A percentile compares a stretch with the other conserved stretches of the same genome.
Conservation (phyloP, 2,888 invertebrate genomes). For the Athripsodes cinereus region DNA sequence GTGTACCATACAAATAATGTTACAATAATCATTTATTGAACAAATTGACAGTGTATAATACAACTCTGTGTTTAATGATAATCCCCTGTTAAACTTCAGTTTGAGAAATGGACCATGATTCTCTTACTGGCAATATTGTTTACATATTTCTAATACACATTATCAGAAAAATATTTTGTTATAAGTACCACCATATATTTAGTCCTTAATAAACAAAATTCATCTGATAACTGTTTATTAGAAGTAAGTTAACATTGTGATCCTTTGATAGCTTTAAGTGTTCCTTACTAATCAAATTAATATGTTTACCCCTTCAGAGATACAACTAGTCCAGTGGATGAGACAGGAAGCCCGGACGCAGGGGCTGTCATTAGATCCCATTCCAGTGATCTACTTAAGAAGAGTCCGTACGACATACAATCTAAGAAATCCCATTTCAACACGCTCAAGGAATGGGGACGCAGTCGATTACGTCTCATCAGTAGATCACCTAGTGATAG, state of each 20-base stretch:
- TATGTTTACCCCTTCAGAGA: slow-evolving; percentile 38
- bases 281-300: slow-evolving; percentile 36
- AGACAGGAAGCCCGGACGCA: slow-evolving; percentile 48
- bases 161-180: too few relatives aligned
- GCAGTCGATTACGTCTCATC: slow-evolving; percentile 68
- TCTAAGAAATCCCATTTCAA: slow-evolving; percentile 62
- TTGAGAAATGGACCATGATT: neutral
- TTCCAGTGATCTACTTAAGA: slow-evolving; percentile 70
- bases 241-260: neutral
- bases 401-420: slow-evolving; percentile 53
- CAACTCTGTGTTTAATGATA: slow-evolving; percentile 20
- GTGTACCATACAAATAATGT: slow-evolving; percentile 20
- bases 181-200: neutral
- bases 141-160: neutral
- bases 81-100: neutral
- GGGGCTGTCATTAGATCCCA: slow-evolving; percentile 58
- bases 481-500: slow-evolving; percentile 56
- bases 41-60: slow-evolving; percentile 15
- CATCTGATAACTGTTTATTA: neutral
- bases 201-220: neutral
- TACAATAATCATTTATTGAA: neutral
- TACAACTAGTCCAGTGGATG: slow-evolving; percentile 48
- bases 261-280: slow-evolving; percentile 6
- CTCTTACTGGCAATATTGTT: neutral
- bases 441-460: slow-evolving; percentile 80